Base-by-base conservation (phyloP, 2,888 invertebrate species). In the Apodemia zela region DNA sequence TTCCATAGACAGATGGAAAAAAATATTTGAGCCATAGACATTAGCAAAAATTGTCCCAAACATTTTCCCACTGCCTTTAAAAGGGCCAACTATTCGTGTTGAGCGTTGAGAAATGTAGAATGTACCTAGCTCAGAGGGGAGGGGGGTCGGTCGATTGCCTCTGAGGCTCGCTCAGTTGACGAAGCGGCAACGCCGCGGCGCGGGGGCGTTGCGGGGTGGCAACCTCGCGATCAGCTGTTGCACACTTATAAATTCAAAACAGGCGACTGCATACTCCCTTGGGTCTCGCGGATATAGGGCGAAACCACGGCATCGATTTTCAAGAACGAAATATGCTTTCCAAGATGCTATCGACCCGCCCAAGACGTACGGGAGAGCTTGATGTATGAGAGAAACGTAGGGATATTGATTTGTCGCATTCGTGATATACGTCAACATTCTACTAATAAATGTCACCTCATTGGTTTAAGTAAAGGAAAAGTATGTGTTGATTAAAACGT, bases 221-320 rank as follows among this genome's bases (percentile, higher is more conserved):
- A 85, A 84, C 85, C 66, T 68, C 77, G 79, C 82, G 79, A 88
- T 89, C 89, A 89, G 89, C 89, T 89, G 89, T 87, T 89, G 80
- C 79, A 71, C 75, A 73, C 73, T 81, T 82, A 82, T 83, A 85
- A 80, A 88, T 86, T 86, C 86, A 85, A 85, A 87, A 84, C 88
- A 85, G 84, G 83, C 80, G 81, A 80, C 63, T 57, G 62, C 54
- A 54, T 54, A 25, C 29, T 54, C 54, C 54, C 54, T 54, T 54
- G 54, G 54, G 54, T 54, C 54, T 25, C 58, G 63, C 58, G 67
- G 68, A 72, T 71, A 67, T 71, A 67, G 71, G 71, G 64, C 71
- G 71, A 65, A 42, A 59, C 17, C 54, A 35, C 51, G 59, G 62
- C 65, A 65, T 66, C 59, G 45, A 47, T 47, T 54, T 54, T 54